Evolutionary conservation across 2,797 vertebrate species (phyloP), one percentile per base, ranked within the genome.

Genomic region (Argya squamiceps): DNA sequence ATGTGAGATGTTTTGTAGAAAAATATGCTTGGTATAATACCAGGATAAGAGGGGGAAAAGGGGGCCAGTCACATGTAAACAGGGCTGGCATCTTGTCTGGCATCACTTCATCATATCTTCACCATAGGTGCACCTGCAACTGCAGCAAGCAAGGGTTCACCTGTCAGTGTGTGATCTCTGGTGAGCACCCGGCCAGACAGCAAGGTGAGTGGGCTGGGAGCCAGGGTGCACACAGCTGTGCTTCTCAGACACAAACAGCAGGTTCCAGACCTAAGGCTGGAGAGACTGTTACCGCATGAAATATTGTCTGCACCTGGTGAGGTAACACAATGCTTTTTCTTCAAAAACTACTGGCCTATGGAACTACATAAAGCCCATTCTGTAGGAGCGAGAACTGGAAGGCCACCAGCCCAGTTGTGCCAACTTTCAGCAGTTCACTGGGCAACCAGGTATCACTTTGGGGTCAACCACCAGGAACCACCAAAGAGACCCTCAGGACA

Each of bases 391-490:
- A 37, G 26, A 26, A 36, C 36, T 36, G 43, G 44, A 58, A 65
- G 75, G 18, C 36, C 50, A 10, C 32, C 32, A 50, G 21, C 22
- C 26, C 26, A 50, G 18, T 4, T 27, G 43, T 50, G 52, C 10
- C 60, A 58, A 4, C 21, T 58, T 75, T 58, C 14, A 74, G 43
- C 26, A 26, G 44, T 32, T 58, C 18, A 65, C 36, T 36, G 32
- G 26, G 44, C 17, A 58, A 22, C 3, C 0, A 0, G 11, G 15
- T 14, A 32, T 36, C 2, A 1, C 26, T 58, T 32, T 15, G 52
- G 36, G 43, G 43, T 24, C 43, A 49, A 22, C 30, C 21, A 41
- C 7, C 30, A 34, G 20, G 37, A 17, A 52, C 11, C 14, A 22
- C 39, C 47, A 12, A 62, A 71, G 68, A 47, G 41, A 39, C 6